Conservation (phyloP, 1,140 invertebrate genomes). For the Trichomalopsis sarcophagae region DNA sequence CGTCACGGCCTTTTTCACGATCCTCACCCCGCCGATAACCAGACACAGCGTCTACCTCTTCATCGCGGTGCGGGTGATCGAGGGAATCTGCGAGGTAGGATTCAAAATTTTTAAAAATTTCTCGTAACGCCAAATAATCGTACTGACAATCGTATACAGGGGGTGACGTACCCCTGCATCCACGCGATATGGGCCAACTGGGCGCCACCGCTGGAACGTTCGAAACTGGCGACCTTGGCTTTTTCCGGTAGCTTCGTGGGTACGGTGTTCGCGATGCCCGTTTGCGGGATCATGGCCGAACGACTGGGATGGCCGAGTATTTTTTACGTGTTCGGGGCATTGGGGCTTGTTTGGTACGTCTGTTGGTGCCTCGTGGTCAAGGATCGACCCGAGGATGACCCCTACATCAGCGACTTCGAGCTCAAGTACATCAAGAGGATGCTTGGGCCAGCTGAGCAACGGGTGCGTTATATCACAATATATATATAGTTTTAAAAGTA, state of each 20-base stretch:
- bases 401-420: constrained; percentile 83
- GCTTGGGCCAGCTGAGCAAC: constrained; percentile 50
- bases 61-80: constrained; percentile 85
- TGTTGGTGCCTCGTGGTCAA: constrained; percentile 83
- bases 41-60: constrained; percentile 83
- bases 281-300: constrained; percentile 83
- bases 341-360: constrained; percentile 83
- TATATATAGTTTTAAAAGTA: no score
- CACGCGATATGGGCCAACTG: constrained; percentile 91
- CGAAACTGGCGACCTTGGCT: constrained; percentile 84
- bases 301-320: constrained; percentile 89
- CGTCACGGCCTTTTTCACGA: constrained; percentile 85
- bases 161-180: constrained; percentile 93
- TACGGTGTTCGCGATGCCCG: constrained; percentile 86
- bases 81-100: constrained; percentile 92
- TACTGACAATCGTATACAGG: constrained; percentile 74
- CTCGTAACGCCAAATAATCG: no score
- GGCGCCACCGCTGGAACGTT: constrained; percentile 90
- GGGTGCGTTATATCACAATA: constrained; percentile 62
- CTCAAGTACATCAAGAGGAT: constrained; percentile 83
- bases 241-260: constrained; percentile 90
- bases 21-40: constrained; percentile 88
- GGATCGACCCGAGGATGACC: constrained; percentile 86
- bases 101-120: no score
- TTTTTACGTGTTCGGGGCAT: constrained; percentile 90